A percentile compares a stretch with the other conserved stretches of the same genome.
phyloP scores from a whole-genome alignment of 2,888 invertebrate genomes.

The Sphecodes monilicornis region DNA sequence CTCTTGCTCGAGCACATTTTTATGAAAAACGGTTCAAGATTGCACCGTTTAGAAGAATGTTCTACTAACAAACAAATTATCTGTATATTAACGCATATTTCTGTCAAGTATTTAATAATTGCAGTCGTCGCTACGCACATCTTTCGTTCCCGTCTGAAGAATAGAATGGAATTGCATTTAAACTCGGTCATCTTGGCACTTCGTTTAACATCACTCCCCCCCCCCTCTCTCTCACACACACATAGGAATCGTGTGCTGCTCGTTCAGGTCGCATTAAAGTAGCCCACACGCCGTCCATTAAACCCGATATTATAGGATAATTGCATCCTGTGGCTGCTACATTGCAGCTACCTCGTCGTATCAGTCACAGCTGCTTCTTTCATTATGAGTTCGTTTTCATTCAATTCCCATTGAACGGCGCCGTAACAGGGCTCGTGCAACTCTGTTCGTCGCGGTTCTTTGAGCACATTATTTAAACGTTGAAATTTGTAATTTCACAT shows the following conservation, averaged over 20 bases:
- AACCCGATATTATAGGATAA: slow-evolving; percentile 70
- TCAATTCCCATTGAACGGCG: slow-evolving; percentile 22
- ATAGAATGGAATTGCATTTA: slow-evolving; percentile 9
- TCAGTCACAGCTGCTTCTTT: slow-evolving; percentile 58
- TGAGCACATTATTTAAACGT: background rate
- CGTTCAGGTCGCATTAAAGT: slow-evolving; percentile 57
- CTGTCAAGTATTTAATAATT: too few species aligned
- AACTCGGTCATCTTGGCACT: background rate
- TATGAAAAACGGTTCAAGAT: too few species aligned
- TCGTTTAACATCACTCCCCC: background rate
- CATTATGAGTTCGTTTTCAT: slow-evolving; percentile 55
- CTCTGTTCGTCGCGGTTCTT: background rate
- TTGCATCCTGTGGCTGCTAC: slow-evolving; percentile 67
- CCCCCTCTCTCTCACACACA: too few species aligned
- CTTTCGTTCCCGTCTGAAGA: background rate
- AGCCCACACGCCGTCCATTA: slow-evolving; percentile 68
- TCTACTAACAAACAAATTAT: too few species aligned
- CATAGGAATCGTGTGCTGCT: slow-evolving; percentile 61
- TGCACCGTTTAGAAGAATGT: too few species aligned
- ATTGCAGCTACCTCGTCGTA: slow-evolving; percentile 51
- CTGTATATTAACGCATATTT: too few species aligned
- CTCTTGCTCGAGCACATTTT: too few species aligned
- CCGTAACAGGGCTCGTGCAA: background rate
- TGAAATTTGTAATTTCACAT: background rate
- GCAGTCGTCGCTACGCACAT: too few species aligned